phyloP scores from a whole-genome alignment of 2,797 vertebrate species.

The Phoeniculus purpureus region DNA sequence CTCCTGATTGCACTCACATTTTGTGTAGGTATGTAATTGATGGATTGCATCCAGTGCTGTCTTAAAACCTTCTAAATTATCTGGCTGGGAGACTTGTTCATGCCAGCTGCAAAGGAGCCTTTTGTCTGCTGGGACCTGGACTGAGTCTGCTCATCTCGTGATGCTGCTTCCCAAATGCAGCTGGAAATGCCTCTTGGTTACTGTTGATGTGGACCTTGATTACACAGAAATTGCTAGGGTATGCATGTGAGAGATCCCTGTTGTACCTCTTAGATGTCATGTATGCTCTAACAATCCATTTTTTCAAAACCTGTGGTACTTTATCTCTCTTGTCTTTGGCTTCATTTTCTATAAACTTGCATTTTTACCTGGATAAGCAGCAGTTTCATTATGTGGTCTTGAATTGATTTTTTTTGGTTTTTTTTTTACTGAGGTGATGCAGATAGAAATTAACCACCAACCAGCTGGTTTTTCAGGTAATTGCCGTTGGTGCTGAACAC shows the following conservation, averaged over 20 bases:
- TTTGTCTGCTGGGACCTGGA: background rate
- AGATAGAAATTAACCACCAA: background rate
- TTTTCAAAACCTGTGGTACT: background rate
- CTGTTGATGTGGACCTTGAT: background rate
- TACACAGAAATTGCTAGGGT: background rate
- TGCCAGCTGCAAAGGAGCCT: background rate
- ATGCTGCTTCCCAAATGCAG: fast-evolving
- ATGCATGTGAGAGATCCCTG: background rate
- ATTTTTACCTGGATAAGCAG: background rate
- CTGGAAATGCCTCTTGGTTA: background rate
- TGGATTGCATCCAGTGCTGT: background rate
- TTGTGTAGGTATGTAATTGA: background rate
- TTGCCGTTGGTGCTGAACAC: background rate
- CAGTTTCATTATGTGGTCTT: background rate
- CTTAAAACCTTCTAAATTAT: background rate
- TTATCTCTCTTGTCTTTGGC: background rate
- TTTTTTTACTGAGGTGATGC: background rate
- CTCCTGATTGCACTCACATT: background rate
- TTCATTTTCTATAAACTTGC: background rate
- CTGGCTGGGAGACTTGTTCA: background rate
- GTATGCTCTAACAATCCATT: background rate
- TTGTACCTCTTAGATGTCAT: background rate
- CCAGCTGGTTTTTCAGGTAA: background rate
- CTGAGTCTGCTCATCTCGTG: fast-evolving
- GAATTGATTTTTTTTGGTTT: background rate